Evolutionary conservation across 2,888 invertebrate species (phyloP), one percentile per base, ranked within the genome.

Genomic region (Drosophila melanosoma): DNA sequence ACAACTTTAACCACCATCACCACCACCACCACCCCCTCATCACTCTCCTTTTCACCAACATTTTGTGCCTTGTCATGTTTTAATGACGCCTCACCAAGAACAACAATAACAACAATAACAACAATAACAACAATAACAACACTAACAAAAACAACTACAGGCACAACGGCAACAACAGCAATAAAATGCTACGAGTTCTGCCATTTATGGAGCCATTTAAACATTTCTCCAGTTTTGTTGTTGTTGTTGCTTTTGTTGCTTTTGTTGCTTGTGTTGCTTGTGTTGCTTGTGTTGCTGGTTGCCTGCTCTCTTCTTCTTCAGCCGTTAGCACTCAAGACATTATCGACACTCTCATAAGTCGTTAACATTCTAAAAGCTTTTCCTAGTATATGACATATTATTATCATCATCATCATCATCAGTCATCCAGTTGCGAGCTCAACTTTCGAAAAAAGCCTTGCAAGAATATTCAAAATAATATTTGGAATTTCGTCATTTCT

Each of bases 311-410:
- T 20, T 15, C 61, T 49, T 26, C 57, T 63, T 40, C 20, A 32
- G 42, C 29, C 23, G 29, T 42, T 63, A 56, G 48, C 62, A 74
- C 76, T 80, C 63, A 69, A 79, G 83, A 76, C 76, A 75, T 81
- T 82, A 82, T 64, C 68, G 67, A 62, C 65, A 66, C 89, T 73
- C 82, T 74, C 78, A 83, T 76, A 87, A 85, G 85, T 87, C 88
- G 87, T 85, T 85, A 85, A 85, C 82, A 85, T 85, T 89, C 76
- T 89, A 89, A 85, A 89, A 85, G 85, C 85, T 89, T 85, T 85
- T 82, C 60, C 86, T 82, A 85, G 85, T 85, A 61, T 81, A 80
- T 76, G 81, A 76, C 81, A 71, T 68, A 78, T 82, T 60, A 70
- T 76, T 42, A 60, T 54, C 57, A 77, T 69, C 40, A 60, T 54